Evolutionary conservation across 2,797 vertebrate genomes (phyloP), one percentile per base, ranked within the genome.

Genomic region (Pseudochirops cupreus): DNA sequence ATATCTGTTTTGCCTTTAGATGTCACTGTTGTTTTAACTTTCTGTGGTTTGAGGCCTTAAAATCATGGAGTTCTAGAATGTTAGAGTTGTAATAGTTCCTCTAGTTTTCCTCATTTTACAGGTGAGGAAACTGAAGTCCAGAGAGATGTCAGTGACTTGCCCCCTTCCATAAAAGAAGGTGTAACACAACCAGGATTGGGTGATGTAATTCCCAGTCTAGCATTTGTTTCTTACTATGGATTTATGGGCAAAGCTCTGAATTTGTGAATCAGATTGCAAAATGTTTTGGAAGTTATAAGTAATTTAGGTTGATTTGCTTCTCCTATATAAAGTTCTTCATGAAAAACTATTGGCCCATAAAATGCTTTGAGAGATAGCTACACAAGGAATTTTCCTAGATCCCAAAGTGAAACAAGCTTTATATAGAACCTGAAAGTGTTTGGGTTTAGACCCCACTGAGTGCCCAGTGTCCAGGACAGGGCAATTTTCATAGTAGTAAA

Each of bases 1-100:
- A 96, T 94, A 90, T 12, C 0, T 4, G 0, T 9, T 11, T 7
- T 94, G 18, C 5, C 97, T 14, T 95, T 97, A 98, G 97, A 95
- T 95, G 97, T 92, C 97, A 93, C 95, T 94, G 26, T 59, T 58
- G 6, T 82, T 53, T 97, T 87, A 0, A 3, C 1, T 0, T 55
- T 56, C 0, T 5, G 33, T 50, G 74, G 39, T 39, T 82, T 50
- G 39, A 87, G 29, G 26, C 24, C 0, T 3, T 46, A 87, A 3
- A 39, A 14, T 74, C 67, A 62, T 62, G 39, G 67, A 24, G 67
- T 74, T n/a, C 67, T 82, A 82, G n/a, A 82, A 87, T 87, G 39
- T 87, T 87, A 87, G 74, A 26, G 1, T 87, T 87, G 24, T 46
- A 82, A 24, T 82, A 82, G 67, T 87, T 82, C n/a, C 18, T 50